Base-by-base conservation (phyloP, 2,888 invertebrate species). In the Horisme vitalbata region DNA sequence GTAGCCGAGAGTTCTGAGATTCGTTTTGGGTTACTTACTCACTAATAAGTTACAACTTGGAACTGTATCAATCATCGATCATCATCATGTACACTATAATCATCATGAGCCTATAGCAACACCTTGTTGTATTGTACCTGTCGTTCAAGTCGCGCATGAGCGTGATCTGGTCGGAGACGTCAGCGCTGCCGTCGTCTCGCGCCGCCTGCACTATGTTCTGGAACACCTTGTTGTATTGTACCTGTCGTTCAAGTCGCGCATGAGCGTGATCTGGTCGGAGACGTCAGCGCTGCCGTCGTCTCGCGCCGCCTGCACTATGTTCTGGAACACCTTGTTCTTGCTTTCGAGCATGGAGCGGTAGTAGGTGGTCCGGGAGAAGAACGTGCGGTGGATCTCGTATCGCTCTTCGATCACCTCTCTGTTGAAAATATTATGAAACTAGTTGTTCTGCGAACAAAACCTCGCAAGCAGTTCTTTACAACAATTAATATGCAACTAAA, bases 281-380 rank as follows among this genome's bases (percentile, higher is more conserved):
- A 94, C 94, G 66, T 95, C 95, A 2, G 96, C 92, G 55, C 94
- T 94, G 47, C 93, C 93, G 59, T 94, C 94, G 27, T 92, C 90
- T 63, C 95, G 93, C 0, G 96, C 94, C 0, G 95, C 92, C 68
- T 94, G 94, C 1, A 95, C 92, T 32, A 98, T 95, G 71, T 94
- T 96, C 71, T 95, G 94, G 86, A 97, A 94, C 28, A 98, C 95
- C 83, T 97, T 97, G 81, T 97, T 97, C 85, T 97, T 97, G 75
- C 96, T 97, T 68, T 98, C 98, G 48, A 98, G 78, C 95, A 97
- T 97, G 0, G 97, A 96, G 66, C 96, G 96, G 84, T 97, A 97
- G 82, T 97, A 97, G 0, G 96, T 92, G 0, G 95, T 95, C 45
- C 97, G 93, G 0, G 96, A 95, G 81, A 98, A 97, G 90, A 97